Percentiles rank a stretch among this genome's conserved stretches.
These are phyloP conservation scores for Lacerta viridis DNA, from an alignment of 2,797 vertebrate genomes.

Conservation along the genomic window DNA sequence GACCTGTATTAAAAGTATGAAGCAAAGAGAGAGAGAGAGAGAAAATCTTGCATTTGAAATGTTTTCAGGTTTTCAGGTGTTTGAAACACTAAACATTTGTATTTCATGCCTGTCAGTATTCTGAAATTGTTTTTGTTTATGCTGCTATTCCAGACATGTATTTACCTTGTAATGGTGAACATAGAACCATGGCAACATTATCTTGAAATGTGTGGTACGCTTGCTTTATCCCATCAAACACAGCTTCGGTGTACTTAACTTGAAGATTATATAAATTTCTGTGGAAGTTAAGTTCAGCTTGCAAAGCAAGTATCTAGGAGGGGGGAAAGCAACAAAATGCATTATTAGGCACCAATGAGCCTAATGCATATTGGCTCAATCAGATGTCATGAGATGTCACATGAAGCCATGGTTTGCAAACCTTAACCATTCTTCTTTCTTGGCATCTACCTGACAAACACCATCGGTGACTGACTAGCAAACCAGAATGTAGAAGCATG, in stretches of 20 bases:
- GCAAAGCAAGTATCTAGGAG: conserved; percentile 64
- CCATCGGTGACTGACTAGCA: not conserved
- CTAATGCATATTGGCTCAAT: not conserved
- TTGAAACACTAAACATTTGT: not conserved
- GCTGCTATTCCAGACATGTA: not conserved
- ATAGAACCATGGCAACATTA: conserved; percentile 68
- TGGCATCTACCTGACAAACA: not conserved
- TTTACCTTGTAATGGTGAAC: conserved; percentile 70
- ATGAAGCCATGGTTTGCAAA: not conserved
- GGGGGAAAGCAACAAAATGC: not conserved
- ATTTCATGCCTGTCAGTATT: conserved; percentile 6
- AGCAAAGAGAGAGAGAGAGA: not conserved
- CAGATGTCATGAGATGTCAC: not conserved
- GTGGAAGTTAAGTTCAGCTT: conserved; percentile 75
- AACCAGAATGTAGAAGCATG: not conserved
- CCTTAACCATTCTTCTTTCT: not conserved
- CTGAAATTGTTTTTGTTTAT: not conserved
- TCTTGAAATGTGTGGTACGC: conserved; percentile 75
- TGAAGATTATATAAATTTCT: conserved; percentile 69
- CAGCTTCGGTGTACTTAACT: conserved; percentile 67
- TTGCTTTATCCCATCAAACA: conserved; percentile 70
- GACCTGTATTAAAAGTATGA: conserved; percentile 27
- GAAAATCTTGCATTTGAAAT: not conserved
- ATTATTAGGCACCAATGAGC: not conserved
- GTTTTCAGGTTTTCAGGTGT: not conserved